Percentiles rank a stretch among this genome's conserved stretches.
Conservation (phyloP, 2,888 invertebrate genomes). For the Zaprionus lineosus region DNA sequence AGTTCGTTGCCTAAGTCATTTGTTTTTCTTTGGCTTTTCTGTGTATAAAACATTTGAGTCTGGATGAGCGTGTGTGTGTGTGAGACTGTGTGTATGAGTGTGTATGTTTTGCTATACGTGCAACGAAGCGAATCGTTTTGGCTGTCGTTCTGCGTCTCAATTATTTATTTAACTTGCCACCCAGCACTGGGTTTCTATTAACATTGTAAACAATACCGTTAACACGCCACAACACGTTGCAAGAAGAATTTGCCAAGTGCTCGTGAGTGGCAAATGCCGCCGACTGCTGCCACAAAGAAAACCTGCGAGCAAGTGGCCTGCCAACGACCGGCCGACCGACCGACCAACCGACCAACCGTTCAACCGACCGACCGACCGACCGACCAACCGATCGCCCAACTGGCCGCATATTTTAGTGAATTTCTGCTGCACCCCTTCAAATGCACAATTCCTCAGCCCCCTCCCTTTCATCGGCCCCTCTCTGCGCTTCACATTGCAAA, state of each 20-base stretch:
- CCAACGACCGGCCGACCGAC: too few species aligned
- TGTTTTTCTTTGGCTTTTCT: constrained; percentile 34
- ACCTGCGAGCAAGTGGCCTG: too few species aligned
- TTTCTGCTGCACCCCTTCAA: not conserved
- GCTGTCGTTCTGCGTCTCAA: constrained; percentile 54
- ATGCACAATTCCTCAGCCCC: not conserved
- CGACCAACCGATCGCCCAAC: constrained; percentile 10
- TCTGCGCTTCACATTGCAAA: constrained; percentile 31
- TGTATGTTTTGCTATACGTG: constrained; percentile 26
- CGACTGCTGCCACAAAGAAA: constrained; percentile 47
- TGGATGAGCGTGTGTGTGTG: constrained; percentile 8
- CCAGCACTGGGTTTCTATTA: constrained; percentile 65
- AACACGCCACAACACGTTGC: constrained; percentile 63
- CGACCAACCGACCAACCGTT: too few species aligned
- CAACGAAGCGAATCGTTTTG: constrained; percentile 58
- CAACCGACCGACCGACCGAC: too few species aligned
- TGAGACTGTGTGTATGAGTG: constrained; percentile 7
- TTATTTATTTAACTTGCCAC: constrained; percentile 74
- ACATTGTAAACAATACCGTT: constrained; percentile 78
- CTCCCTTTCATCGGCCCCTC: not conserved
- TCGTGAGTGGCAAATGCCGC: constrained; percentile 24
- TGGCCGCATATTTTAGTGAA: constrained; percentile 49
- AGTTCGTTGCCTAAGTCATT: constrained; percentile 72
- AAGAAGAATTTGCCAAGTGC: constrained; percentile 35
- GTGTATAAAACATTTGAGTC: not conserved